A percentile compares a stretch with the other conserved stretches of the same genome.
phyloP scores from a whole-genome alignment of 2,797 vertebrate species.

The Gallinago stenura region DNA sequence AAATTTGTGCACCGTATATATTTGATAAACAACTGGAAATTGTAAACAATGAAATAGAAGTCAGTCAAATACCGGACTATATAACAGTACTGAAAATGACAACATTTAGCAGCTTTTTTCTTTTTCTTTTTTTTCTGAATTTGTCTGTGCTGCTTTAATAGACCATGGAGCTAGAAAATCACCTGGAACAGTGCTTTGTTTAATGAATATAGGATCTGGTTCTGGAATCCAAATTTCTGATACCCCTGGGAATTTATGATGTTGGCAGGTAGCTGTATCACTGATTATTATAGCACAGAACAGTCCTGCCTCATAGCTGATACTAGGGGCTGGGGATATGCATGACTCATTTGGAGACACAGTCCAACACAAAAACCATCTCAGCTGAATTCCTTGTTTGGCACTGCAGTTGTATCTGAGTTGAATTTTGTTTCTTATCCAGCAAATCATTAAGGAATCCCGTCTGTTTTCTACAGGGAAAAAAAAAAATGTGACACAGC shows the following conservation, averaged over 20 bases:
- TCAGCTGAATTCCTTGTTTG: not conserved
- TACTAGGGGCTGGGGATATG: not conserved
- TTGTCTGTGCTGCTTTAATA: not conserved
- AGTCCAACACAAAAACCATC: not conserved
- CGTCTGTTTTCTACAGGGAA: not conserved
- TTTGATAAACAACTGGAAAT: not conserved
- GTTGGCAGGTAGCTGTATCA: not conserved
- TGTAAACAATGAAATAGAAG: not conserved
- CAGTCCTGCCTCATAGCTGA: not conserved
- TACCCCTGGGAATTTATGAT: not conserved
- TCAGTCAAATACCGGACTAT: not conserved
- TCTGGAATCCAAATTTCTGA: not conserved
- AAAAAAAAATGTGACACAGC: not conserved
- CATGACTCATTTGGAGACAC: not conserved
- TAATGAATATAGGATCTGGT: not conserved
- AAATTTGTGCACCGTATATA: not conserved
- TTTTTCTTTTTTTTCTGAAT: not conserved
- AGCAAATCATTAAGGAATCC: not conserved
- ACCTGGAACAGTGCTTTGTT: not conserved
- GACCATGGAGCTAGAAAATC: not conserved
- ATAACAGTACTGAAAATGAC: not conserved
- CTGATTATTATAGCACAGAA: not conserved
- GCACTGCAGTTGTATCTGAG: not conserved
- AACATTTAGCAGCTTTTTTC: not conserved
- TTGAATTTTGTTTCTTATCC: not conserved